phyloP scores from a whole-genome alignment of 2,113 vertebrate species.

The Brienomyrus brachyistius region DNA sequence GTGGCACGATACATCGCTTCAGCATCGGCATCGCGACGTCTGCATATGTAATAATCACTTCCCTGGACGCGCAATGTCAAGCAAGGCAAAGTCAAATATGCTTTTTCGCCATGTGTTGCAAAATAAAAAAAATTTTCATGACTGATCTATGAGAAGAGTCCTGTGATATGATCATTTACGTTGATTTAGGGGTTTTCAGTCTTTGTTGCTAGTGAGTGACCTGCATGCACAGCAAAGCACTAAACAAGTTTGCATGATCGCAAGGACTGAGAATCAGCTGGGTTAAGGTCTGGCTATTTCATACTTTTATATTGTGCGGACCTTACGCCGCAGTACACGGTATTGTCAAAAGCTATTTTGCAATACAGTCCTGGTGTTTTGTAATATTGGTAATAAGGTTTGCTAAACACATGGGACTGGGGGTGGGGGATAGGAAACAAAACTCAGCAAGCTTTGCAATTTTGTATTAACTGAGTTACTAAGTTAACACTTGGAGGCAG shows the following conservation, averaged over 20 bases:
- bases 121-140: neutral
- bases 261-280: no score
- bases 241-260: neutral
- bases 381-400: neutral
- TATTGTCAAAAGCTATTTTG: no score
- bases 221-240: neutral
- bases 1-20: neutral
- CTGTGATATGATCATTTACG: neutral
- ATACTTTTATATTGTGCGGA: neutral
- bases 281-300: no score
- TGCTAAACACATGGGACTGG: no score
- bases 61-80: neutral
- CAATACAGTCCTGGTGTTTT: no score
- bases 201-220: neutral
- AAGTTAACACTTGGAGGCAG: neutral
- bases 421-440: neutral
- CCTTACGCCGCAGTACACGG: neutral
- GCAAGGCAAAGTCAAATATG: no score
- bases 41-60: neutral
- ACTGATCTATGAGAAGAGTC: neutral
- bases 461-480: neutral
- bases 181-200: neutral
- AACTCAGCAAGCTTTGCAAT: neutral
- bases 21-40: neutral
- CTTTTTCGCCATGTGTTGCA: neutral